Evolutionary conservation across 2,888 invertebrate species (phyloP).

Genomic region (Netelia inedita): DNA sequence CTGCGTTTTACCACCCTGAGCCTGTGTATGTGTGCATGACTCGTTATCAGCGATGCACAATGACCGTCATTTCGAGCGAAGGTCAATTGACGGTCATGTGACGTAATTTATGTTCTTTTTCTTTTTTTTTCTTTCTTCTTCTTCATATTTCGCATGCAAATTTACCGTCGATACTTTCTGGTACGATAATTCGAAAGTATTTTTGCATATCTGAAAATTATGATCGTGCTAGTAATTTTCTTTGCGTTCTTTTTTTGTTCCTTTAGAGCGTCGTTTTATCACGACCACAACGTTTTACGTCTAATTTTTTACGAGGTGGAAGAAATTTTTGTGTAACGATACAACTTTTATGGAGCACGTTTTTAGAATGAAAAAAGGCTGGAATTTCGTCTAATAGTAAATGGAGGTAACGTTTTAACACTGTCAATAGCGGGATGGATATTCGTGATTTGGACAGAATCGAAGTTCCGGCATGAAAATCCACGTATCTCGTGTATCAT

Average conservation of each 20-base stretch:
- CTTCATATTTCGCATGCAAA: no score
- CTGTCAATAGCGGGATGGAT: not conserved
- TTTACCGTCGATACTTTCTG: no score
- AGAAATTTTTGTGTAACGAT: not conserved
- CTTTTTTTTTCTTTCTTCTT: no score
- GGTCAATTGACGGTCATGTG: not conserved
- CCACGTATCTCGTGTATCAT: not conserved
- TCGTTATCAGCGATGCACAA: not conserved
- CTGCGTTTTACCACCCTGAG: slow-evolving; percentile 2
- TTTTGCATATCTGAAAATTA: no score
- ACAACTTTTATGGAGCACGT: not conserved
- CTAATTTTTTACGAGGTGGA: no score
- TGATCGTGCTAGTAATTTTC: no score
- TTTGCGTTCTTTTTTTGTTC: no score
- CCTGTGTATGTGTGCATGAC: not conserved
- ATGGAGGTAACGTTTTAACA: not conserved
- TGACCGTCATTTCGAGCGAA: not conserved
- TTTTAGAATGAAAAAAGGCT: no score
- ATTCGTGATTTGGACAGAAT: not conserved
- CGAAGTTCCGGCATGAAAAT: not conserved
- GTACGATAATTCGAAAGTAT: no score
- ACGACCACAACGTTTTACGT: no score
- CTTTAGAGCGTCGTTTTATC: no score
- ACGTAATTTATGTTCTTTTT: not conserved
- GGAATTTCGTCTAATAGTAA: no score